Conservation (phyloP, 1,140 invertebrate species). For the Drosophila sp. region DNA sequence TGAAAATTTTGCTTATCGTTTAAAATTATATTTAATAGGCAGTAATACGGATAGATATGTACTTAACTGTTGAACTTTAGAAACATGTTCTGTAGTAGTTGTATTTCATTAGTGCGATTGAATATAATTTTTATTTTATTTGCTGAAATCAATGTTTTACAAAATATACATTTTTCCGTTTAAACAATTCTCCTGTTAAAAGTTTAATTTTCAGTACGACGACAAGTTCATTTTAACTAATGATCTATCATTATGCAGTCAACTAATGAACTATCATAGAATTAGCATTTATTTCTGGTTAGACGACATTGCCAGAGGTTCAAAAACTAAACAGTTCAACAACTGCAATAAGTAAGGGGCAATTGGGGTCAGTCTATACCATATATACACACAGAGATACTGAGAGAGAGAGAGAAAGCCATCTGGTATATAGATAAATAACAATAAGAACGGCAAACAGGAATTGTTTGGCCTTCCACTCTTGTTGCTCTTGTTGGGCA, state of each 20-base stretch:
- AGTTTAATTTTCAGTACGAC: neutral
- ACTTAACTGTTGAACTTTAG: too few species aligned
- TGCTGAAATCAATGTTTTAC: neutral
- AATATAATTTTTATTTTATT: too few species aligned
- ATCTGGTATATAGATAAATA: conserved; percentile 38
- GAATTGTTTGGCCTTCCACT: conserved; percentile 50
- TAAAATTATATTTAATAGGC: too few species aligned
- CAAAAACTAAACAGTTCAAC: neutral
- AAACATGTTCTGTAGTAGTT: too few species aligned
- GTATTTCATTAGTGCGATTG: too few species aligned
- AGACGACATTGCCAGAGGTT: conserved; percentile 10
- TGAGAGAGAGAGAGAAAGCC: conserved; percentile 8
- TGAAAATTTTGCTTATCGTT: too few species aligned
- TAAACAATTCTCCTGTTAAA: neutral
- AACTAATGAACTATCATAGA: neutral
- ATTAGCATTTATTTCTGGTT: conserved; percentile 8
- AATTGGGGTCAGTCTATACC: conserved; percentile 27
- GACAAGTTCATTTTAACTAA: conserved; percentile 9
- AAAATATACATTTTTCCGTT: neutral
- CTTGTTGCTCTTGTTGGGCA: conserved; percentile 73
- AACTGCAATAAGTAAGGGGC: conserved; percentile 6
- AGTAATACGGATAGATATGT: too few species aligned
- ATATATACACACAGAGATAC: neutral
- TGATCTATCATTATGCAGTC: neutral
- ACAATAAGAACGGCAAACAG: conserved; percentile 36